Base-by-base conservation (phyloP, 1,140 invertebrate genomes). In the Drosophila yakuba region DNA sequence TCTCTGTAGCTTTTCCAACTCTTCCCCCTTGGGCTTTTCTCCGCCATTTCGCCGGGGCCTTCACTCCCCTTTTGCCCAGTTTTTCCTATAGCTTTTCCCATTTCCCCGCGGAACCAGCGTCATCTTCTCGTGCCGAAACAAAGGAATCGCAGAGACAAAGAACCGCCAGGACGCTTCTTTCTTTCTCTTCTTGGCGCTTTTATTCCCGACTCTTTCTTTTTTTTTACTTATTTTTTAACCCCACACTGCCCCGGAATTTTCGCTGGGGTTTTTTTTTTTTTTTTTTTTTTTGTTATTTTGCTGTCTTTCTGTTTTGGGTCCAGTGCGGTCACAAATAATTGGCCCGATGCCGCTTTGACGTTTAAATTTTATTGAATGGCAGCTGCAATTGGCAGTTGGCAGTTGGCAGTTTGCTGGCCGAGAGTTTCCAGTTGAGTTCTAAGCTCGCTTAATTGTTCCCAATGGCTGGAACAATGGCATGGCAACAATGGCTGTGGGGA, bases 301-400 rank as follows among this genome's bases (percentile, higher is more conserved):
- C 44, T 58, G 44, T 56, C 25, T 60, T 45, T 55, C 48, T 55
- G 45, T 39, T 68, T 79, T 75, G 59, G 80, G 66, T 50, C 61
- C 81, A 68, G 73, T 85, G 81, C 76, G 81, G 81, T 85, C 78
- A 85, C 81, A 85, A 85, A 86, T 85, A 85, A 85, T 85, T 85
- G 81, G 81, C 73, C 81, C 54, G 73, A 76, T 76, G 73, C 67
- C 78, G 77, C 68, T 86, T 85, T 76, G 74, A 85, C 77, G 81
- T 80, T 85, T 81, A 85, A 80, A 86, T 85, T 85, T 85, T 85
- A 85, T 85, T 86, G 82, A 85, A 85, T 85, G 82, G 67, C 74
- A 78, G 77, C 81, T 80, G 78, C 81, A 85, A 86, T 85, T 85
- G 81, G 82, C 81, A 85, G 77, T 85, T 74, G 62, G 59, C 59